A percentile compares a stretch with the other conserved stretches of the same genome.
phyloP scores from a whole-genome alignment of 92 coral and sea anemone genomes.

The Pocillopora meandrina region DNA sequence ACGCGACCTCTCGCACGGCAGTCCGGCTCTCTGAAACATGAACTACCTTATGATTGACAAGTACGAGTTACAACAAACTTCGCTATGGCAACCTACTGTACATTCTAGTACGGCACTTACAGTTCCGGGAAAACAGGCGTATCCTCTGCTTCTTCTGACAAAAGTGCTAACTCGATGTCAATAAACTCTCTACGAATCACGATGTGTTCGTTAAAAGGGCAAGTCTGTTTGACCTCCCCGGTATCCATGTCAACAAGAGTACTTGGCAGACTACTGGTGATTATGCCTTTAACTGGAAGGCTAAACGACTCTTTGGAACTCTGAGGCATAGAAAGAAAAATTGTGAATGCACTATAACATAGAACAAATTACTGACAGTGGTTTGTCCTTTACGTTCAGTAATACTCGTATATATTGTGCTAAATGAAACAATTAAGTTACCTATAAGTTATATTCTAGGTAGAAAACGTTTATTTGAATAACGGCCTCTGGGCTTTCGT shows the following conservation, averaged over 20 bases:
- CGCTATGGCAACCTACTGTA: not conserved
- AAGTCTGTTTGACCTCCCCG: conserved; percentile 81
- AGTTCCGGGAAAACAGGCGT: conserved; percentile 72
- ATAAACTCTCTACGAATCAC: conserved; percentile 86
- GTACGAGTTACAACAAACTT: too few relatives aligned
- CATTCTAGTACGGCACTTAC: conserved; percentile 27
- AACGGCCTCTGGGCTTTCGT: too few relatives aligned
- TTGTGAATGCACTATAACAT: too few relatives aligned
- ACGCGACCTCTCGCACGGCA: too few relatives aligned
- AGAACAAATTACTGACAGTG: too few relatives aligned
- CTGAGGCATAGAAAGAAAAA: conserved; percentile 36
- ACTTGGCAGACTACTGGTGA: conserved; percentile 90
- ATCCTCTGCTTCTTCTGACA: conserved; percentile 83
- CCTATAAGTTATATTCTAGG: too few relatives aligned
- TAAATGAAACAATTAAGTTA: too few relatives aligned
- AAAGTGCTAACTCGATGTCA: conserved; percentile 82
- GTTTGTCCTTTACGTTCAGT: too few relatives aligned
- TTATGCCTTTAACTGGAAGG: conserved; percentile 79
- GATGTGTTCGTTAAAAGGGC: conserved; percentile 81
- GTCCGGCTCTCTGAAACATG: too few relatives aligned
- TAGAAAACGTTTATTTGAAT: too few relatives aligned
- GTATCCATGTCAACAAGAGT: conserved; percentile 90
- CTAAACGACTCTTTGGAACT: conserved; percentile 64
- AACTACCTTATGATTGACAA: too few relatives aligned
- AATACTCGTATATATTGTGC: too few relatives aligned